Evolutionary conservation across 2,888 invertebrate species (phyloP).

Genomic region (Rhagophthalmus giganteus): DNA sequence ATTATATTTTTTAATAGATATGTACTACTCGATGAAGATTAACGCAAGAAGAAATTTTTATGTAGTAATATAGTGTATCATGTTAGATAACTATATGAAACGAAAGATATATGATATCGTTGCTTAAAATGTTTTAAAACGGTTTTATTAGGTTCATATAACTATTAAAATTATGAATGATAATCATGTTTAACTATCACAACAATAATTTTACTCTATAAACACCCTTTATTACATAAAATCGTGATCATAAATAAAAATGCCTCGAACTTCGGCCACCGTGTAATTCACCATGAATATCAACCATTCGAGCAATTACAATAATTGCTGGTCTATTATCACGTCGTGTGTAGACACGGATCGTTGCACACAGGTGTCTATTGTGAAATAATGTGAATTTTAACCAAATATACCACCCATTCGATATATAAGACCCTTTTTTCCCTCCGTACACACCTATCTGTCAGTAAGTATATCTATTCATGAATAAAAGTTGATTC

Average conservation of each 20-base stretch:
- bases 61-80: no score
- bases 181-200: constrained; percentile 4
- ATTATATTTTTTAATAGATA: no score
- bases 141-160: no score
- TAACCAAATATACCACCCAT: constrained; percentile 8
- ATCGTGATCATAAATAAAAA: constrained; percentile 17
- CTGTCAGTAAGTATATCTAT: background rate
- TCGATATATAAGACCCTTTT: background rate
- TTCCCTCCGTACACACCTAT: constrained; percentile 3
- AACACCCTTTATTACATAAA: constrained; percentile 5
- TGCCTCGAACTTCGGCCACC: constrained; percentile 18
- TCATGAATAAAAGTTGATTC: constrained; percentile 5
- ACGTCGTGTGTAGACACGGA: constrained; percentile 42
- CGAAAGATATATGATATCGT: no score
- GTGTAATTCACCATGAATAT: constrained; percentile 24
- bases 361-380: constrained; percentile 41
- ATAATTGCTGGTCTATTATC: constrained; percentile 45
- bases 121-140: no score
- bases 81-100: no score
- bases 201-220: constrained; percentile 1
- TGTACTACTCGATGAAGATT: no score
- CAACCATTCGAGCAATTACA: constrained; percentile 40
- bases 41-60: no score
- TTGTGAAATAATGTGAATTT: constrained; percentile 14
- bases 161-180: constrained; percentile 4